Evolutionary conservation across 92 coral and sea anemone species (phyloP).

Genomic region (Heliopora coerulea): DNA sequence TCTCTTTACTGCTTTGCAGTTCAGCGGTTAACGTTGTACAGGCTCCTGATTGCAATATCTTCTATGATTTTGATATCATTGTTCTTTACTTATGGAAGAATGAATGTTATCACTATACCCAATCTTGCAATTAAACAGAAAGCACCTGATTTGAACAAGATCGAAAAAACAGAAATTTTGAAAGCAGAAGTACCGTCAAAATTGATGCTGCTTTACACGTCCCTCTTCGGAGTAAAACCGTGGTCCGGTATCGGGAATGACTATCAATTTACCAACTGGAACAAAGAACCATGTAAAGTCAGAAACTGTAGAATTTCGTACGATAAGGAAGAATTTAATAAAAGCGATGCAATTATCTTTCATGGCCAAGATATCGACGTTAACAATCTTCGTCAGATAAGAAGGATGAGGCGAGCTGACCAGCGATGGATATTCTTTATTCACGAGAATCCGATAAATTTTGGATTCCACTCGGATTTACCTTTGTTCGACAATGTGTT

Average conservation of each 20-base stretch:
- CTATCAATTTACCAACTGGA: slow-evolving; percentile 71
- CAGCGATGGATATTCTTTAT: slow-evolving; percentile 85
- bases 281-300: slow-evolving; percentile 53
- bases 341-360: slow-evolving; percentile 78
- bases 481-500: slow-evolving; percentile 60
- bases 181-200: slow-evolving; percentile 34
- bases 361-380: slow-evolving; percentile 81
- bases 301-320: slow-evolving; percentile 66
- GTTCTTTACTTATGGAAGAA: no score
- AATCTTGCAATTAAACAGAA: no score
- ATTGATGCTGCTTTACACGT: slow-evolving; percentile 71
- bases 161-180: no score
- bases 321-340: slow-evolving; percentile 55
- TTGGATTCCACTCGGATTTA: slow-evolving; percentile 54
- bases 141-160: no score
- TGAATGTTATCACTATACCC: no score
- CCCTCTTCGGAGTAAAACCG: slow-evolving; percentile 66
- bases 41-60: no score
- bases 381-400: slow-evolving; percentile 42
- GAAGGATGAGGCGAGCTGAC: slow-evolving; percentile 36
- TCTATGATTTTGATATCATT: no score
- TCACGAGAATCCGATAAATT: slow-evolving; percentile 75
- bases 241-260: slow-evolving; percentile 71
- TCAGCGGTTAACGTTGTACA: no score
- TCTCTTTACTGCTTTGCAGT: no score